Conservation (phyloP, 2,888 invertebrate species). For the Perizoma flavofasciatum region DNA sequence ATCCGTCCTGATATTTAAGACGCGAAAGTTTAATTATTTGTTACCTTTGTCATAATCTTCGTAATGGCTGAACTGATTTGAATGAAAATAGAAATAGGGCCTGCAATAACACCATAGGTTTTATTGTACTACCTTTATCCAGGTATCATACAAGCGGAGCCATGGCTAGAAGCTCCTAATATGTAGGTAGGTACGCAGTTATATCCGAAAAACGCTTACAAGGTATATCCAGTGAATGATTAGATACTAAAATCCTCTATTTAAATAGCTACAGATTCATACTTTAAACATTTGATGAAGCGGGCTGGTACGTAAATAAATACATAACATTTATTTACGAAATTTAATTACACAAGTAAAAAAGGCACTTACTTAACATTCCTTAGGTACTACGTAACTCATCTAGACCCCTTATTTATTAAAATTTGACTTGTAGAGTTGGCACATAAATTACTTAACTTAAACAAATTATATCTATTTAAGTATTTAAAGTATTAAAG, state of each 20-base stretch:
- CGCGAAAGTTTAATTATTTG: no score
- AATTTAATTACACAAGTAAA: conserved; percentile 4
- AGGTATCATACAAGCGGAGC: no score
- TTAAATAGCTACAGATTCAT: background rate
- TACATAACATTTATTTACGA: conserved; percentile 12
- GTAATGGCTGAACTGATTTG: no score
- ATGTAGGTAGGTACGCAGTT: background rate
- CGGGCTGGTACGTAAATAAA: conserved; percentile 2
- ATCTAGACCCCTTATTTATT: conserved; percentile 17
- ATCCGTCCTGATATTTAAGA: no score
- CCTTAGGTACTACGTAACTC: conserved; percentile 2
- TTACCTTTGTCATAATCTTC: no score
- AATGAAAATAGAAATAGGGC: no score
- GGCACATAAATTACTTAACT: conserved; percentile 52
- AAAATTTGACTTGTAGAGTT: conserved; percentile 50
- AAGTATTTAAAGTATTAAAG: conserved; percentile 3
- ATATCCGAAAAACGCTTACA: conserved; percentile 3
- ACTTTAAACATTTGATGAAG: background rate
- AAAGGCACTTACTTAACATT: conserved; percentile 20
- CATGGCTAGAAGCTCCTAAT: no score
- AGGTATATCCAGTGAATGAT: conserved; percentile 13
- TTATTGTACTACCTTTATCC: no score
- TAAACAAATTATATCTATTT: conserved; percentile 28
- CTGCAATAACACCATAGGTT: no score
- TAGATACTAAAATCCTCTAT: conserved; percentile 12